Base-by-base conservation (phyloP, 2,113 vertebrate species). In the Sclerurus mexicanus region DNA sequence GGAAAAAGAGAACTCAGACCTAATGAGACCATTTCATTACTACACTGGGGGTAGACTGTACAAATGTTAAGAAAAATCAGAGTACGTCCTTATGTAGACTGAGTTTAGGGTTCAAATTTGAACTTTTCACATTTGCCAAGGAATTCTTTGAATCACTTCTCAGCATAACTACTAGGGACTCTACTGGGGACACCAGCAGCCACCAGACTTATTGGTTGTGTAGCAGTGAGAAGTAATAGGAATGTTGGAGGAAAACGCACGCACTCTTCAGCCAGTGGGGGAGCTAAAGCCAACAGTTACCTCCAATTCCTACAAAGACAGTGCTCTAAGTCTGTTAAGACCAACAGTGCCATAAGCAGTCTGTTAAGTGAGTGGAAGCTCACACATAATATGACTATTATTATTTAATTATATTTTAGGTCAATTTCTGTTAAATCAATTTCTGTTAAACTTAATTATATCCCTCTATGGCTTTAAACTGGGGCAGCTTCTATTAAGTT, bases 351-450 rank as follows among this genome's bases (percentile, higher is more conserved):
- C 66, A 76, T 78, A 93, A 89, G 56, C 69, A 91, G 91, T 78
- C 68, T 88, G 90, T 93, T 93, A 90, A 76, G 59, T 85, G 68
- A 92, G 71, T 73, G 74, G 25, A 89, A 96, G 89, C 78, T 87
- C 91, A 93, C 71, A 93, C 23, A 62, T 93, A 87, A 89, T 69
- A 93, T 62, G 87, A 96, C 91, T 93, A 96, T 69, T 93, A 93
- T 96, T 97, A 96, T 95, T 94, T 93, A 96, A 97, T 96, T 89
- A 85, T 95, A 95, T 97, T 97, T 96, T 96, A 96, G 87, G 95
- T 96, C 95, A 97, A 94, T 89, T 96, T 97, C 93, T 87, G 93
- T 90, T 97, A 95, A 87, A 93, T 90, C 93, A 97, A 96, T 97
- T 97, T 96, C 89, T 87, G 93, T 95, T 95, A 95, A 97, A 97